phyloP scores from a whole-genome alignment of 2,797 vertebrate genomes.

The Tauraco hartlaubi region DNA sequence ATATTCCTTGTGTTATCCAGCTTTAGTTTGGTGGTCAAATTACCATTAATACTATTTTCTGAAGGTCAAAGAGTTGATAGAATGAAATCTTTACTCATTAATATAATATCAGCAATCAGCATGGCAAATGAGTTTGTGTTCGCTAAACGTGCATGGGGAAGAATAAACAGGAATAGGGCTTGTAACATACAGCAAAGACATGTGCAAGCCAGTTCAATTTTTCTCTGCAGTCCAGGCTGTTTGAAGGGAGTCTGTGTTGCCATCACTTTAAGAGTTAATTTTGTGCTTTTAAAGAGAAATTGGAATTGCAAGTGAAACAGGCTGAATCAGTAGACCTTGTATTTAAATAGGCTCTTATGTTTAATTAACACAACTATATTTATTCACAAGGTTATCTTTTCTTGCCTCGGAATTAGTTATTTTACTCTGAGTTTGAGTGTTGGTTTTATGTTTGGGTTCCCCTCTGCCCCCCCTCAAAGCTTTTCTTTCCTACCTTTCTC shows the following conservation, averaged over 20 bases:
- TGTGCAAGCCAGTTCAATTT: not conserved
- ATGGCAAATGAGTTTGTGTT: not conserved
- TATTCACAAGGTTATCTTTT: not conserved
- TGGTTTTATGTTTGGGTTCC: not conserved
- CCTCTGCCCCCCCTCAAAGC: rapidly evolving
- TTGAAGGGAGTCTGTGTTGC: not conserved
- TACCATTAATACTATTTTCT: not conserved
- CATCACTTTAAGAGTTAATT: not conserved
- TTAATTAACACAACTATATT: not conserved
- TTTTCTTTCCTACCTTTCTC: not conserved
- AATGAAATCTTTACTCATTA: not conserved
- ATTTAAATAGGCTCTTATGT: not conserved
- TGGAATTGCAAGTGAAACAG: not conserved
- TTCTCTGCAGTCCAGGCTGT: not conserved
- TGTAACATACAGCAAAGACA: not conserved
- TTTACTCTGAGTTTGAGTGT: not conserved
- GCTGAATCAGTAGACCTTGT: not conserved
- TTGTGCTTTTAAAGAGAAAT: not conserved
- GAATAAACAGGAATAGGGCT: not conserved
- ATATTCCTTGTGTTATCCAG: not conserved
- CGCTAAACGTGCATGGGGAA: not conserved
- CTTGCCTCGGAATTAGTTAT: not conserved
- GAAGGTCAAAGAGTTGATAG: not conserved
- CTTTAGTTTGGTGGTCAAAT: not conserved
- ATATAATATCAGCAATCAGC: not conserved